These are phyloP conservation scores for Bombus cullumanus DNA, from an alignment of 1,140 invertebrate genomes.

Conservation along the genomic window DNA sequence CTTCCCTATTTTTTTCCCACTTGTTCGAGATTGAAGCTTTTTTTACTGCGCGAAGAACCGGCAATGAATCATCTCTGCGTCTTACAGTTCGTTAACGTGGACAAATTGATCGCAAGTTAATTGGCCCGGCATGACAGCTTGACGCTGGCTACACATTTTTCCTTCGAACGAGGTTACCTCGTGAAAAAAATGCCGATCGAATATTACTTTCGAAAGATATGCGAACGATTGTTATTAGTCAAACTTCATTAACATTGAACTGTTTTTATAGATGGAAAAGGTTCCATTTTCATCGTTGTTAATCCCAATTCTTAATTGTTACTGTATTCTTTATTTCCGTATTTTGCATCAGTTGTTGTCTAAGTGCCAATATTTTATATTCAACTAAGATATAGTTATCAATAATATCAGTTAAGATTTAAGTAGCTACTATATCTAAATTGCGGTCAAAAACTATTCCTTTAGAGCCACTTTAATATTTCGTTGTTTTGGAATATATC, in stretches of 20 bases:
- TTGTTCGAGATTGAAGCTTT: conserved; percentile 3
- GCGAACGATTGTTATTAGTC: not conserved
- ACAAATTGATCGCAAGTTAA: conserved; percentile 52
- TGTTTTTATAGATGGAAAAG: not conserved
- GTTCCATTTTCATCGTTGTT: not conserved
- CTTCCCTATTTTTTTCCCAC: not conserved
- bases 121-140: conserved; percentile 17
- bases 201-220: not conserved
- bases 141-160: conserved; percentile 27
- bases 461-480: no score
- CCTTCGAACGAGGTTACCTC: conserved; percentile 5
- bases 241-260: not conserved
- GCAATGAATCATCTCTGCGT: conserved; percentile 44
- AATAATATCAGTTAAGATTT: no score
- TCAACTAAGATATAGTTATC: not conserved
- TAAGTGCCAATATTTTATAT: not conserved
- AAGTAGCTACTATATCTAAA: no score
- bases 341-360: not conserved
- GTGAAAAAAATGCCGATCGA: not conserved
- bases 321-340: not conserved
- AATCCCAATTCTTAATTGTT: not conserved
- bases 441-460: no score
- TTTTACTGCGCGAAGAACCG: conserved; percentile 16
- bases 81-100: conserved; percentile 51
- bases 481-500: no score